Percentiles rank a stretch among this genome's conserved stretches.
phyloP scores from a whole-genome alignment of 2,113 vertebrate genomes.

The Ceratotherium simum region DNA sequence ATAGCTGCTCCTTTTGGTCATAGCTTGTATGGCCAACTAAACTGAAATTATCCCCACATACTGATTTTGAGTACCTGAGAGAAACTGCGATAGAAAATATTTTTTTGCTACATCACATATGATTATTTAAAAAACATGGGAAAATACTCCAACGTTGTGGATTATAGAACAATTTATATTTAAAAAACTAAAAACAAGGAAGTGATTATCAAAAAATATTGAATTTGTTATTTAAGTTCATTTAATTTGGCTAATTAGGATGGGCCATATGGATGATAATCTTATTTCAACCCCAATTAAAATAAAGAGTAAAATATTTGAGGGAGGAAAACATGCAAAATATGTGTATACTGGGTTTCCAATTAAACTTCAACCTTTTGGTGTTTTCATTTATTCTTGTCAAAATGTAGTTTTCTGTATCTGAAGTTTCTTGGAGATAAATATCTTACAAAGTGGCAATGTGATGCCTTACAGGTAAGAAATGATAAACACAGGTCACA shows the following conservation, averaged over 20 bases:
- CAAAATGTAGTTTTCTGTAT: conserved; percentile 54
- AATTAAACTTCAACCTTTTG: conserved; percentile 54
- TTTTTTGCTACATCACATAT: conserved; percentile 62
- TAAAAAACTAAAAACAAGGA: conserved; percentile 51
- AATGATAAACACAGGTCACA: neutral
- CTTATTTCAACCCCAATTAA: conserved; percentile 51
- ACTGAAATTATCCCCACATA: neutral
- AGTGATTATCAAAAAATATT: conserved; percentile 54
- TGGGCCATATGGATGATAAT: neutral
- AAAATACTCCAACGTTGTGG: conserved; percentile 60
- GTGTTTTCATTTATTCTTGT: neutral
- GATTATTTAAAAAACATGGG: conserved; percentile 52
- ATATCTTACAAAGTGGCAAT: neutral
- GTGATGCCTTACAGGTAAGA: neutral
- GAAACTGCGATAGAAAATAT: conserved; percentile 69
- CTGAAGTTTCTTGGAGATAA: conserved; percentile 49
- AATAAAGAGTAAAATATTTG: conserved; percentile 41
- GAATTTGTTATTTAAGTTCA: conserved; percentile 49
- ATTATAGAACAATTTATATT: conserved; percentile 71
- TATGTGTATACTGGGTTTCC: neutral
- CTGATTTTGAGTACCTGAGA: conserved; percentile 64
- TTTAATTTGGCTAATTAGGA: conserved; percentile 62
- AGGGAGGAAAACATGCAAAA: conserved; percentile 12
- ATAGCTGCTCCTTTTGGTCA: neutral
- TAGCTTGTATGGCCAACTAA: neutral